A percentile compares a stretch with the other conserved stretches of the same genome.
phyloP scores from a whole-genome alignment of 64 coral and sea anemone genomes.

The Trachythela sp. region DNA sequence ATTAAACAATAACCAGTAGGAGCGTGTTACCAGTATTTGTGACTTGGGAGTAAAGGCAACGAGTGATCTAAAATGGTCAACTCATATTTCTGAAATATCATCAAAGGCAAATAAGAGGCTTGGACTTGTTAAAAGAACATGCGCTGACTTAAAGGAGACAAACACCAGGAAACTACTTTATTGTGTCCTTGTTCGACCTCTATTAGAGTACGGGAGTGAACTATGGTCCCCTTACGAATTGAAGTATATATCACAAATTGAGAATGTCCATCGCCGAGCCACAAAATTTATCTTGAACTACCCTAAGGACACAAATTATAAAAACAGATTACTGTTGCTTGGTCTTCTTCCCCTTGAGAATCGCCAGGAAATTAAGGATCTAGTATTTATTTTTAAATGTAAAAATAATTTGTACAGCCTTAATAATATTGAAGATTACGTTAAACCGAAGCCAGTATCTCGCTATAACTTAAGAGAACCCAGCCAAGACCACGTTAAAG shows the following conservation, averaged over 20 bases:
- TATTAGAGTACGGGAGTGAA: neutral
- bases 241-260: neutral
- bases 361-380: neutral
- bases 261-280: neutral
- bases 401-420: too few relatives aligned
- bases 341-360: neutral
- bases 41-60: neutral
- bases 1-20: too few relatives aligned
- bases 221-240: neutral
- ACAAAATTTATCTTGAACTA: neutral
- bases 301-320: neutral
- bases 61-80: neutral
- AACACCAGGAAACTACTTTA: neutral
- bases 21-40: too few relatives aligned
- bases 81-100: too few relatives aligned
- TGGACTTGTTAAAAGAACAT: too few relatives aligned
- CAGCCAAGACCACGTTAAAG: too few relatives aligned
- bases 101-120: too few relatives aligned
- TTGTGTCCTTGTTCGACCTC: neutral
- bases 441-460: too few relatives aligned
- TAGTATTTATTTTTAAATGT: too few relatives aligned
- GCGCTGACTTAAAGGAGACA: neutral
- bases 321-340: neutral
- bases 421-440: too few relatives aligned
- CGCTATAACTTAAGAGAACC: too few relatives aligned